Percentiles rank a stretch among this genome's conserved stretches.
Conservation (phyloP, 2,797 vertebrate genomes). For the Loris lydekkerianus region DNA sequence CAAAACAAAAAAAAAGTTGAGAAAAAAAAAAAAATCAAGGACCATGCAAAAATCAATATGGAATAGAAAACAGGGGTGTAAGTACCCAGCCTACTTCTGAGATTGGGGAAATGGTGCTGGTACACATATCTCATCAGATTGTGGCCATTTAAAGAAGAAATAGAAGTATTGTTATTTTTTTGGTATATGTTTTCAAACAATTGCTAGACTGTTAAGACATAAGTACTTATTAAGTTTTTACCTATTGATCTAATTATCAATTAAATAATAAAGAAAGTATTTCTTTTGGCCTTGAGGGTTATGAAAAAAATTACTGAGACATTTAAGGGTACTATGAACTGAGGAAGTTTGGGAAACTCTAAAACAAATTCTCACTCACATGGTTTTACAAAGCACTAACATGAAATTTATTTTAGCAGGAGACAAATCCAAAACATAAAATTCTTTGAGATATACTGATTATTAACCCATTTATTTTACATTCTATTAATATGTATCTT, state of each 20-base stretch:
- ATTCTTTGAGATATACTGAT: neutral
- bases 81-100: neutral
- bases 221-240: neutral
- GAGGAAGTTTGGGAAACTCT: conserved; percentile 1
- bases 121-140: neutral
- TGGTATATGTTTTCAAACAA: conserved; percentile 27
- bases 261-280: neutral
- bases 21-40: neutral
- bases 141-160: neutral
- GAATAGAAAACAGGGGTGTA: neutral
- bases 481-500: neutral
- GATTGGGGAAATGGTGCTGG: neutral
- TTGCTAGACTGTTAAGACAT: neutral
- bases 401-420: neutral
- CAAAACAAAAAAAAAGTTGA: neutral
- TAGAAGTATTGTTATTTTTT: neutral
- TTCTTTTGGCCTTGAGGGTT: neutral
- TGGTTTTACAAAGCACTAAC: conserved; percentile 15
- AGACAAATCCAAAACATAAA: conserved; percentile 1
- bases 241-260: neutral
- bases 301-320: neutral
- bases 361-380: neutral
- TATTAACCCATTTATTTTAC: neutral
- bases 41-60: neutral
- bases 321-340: neutral